phyloP scores from a whole-genome alignment of 2,113 vertebrate species.

The Oreamnos americanus region DNA sequence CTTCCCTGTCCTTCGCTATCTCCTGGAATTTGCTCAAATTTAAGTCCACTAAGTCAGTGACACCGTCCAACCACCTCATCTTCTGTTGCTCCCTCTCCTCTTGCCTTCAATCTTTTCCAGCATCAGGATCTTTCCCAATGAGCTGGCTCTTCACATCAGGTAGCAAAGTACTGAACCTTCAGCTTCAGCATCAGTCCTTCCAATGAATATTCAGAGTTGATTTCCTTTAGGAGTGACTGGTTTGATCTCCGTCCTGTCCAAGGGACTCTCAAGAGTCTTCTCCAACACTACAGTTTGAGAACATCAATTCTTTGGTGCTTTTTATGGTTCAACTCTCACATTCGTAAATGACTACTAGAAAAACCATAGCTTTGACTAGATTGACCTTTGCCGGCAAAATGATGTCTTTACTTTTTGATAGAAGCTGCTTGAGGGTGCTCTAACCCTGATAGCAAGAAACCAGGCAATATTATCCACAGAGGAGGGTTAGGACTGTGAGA shows the following conservation, averaged over 20 bases:
- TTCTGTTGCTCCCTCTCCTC: background rate
- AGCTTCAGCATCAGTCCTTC: background rate
- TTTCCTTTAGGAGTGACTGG: background rate
- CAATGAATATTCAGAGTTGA: background rate
- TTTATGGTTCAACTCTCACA: background rate
- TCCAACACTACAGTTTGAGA: background rate
- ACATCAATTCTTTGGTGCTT: background rate
- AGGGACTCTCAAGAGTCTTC: background rate
- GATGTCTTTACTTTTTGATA: background rate
- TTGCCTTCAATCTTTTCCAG: background rate
- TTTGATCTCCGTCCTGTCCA: background rate
- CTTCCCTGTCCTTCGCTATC: background rate
- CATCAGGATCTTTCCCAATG: background rate
- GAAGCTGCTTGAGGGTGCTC: background rate
- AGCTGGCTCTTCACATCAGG: background rate
- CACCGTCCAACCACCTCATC: background rate
- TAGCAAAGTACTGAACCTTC: background rate
- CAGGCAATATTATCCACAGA: accelerated
- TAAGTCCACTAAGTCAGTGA: background rate
- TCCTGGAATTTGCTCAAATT: background rate
- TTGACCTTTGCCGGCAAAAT: background rate
- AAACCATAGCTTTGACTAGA: background rate
- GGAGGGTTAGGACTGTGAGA: accelerated
- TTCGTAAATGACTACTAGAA: background rate
- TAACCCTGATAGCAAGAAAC: no score